These are phyloP conservation scores for Sebastes steindachneri DNA, from an alignment of 2,797 vertebrate species.

Conservation along the genomic window DNA sequence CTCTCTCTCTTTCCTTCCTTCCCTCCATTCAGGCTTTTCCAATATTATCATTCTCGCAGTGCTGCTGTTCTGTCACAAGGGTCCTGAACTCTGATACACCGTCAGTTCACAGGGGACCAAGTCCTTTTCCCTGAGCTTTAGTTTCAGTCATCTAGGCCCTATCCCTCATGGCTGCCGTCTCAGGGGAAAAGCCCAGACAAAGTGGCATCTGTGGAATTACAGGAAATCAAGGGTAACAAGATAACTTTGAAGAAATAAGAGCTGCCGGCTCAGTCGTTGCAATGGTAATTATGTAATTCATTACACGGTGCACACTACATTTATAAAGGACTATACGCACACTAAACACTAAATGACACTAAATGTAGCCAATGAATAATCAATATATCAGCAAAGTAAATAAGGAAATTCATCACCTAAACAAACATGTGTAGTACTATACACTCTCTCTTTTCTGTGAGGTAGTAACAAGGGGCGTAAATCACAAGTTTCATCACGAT, in stretches of 20 bases:
- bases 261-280: constrained; percentile 50
- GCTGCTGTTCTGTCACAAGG: constrained; percentile 39
- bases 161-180: constrained; percentile 55
- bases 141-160: constrained; percentile 43
- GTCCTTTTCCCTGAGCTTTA: constrained; percentile 41
- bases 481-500: too few relatives aligned
- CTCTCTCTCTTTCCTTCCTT: neutral
- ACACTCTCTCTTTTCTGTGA: neutral
- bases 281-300: constrained; percentile 66
- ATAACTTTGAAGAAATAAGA: constrained; percentile 63
- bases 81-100: constrained; percentile 46
- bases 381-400: constrained; percentile 16
- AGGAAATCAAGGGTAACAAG: constrained; percentile 64
- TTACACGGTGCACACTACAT: constrained; percentile 22
- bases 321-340: constrained; percentile 5
- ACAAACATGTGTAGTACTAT: neutral
- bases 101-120: constrained; percentile 39
- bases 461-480: neutral
- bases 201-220: constrained; percentile 60
- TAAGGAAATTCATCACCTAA: neutral
- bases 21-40: constrained; percentile 17
- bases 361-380: constrained; percentile 22
- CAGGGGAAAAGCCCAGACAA: constrained; percentile 50
- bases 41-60: constrained; percentile 33
- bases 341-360: constrained; percentile 24